A percentile compares a stretch with the other conserved stretches of the same genome.
These are phyloP conservation scores for Lepidothrix coronata DNA, from an alignment of 2,113 vertebrate species.

Conservation along the genomic window DNA sequence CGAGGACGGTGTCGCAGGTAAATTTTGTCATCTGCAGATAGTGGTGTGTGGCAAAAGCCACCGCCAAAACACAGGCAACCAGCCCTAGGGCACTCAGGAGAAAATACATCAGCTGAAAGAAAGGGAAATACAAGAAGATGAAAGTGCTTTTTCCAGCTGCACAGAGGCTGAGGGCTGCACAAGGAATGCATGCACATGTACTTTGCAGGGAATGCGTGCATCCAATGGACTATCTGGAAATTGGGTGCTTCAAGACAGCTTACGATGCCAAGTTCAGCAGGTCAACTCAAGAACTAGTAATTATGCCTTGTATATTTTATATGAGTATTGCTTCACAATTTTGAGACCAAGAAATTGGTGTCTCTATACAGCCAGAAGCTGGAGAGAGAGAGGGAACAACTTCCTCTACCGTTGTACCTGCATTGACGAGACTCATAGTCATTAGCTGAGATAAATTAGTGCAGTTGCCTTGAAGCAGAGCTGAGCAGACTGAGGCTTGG, in stretches of 20 bases:
- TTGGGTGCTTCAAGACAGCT: background rate
- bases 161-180: background rate
- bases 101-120: slow-evolving; percentile 87
- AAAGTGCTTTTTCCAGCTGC: background rate
- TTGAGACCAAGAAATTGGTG: background rate
- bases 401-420: background rate
- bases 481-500: background rate
- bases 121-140: background rate
- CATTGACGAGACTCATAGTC: background rate
- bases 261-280: background rate
- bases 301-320: background rate
- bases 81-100: slow-evolving; percentile 84
- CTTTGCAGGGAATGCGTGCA: background rate
- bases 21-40: slow-evolving; percentile 79
- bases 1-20: slow-evolving; percentile 60
- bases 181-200: background rate
- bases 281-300: background rate
- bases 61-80: slow-evolving; percentile 83
- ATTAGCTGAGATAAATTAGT: background rate
- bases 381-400: background rate
- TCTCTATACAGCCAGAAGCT: background rate
- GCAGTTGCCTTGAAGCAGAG: background rate
- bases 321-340: background rate
- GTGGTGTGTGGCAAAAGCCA: slow-evolving; percentile 86
- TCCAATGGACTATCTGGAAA: background rate